phyloP scores from a whole-genome alignment of 2,888 invertebrate genomes.

The Nephrotoma appendiculata region DNA sequence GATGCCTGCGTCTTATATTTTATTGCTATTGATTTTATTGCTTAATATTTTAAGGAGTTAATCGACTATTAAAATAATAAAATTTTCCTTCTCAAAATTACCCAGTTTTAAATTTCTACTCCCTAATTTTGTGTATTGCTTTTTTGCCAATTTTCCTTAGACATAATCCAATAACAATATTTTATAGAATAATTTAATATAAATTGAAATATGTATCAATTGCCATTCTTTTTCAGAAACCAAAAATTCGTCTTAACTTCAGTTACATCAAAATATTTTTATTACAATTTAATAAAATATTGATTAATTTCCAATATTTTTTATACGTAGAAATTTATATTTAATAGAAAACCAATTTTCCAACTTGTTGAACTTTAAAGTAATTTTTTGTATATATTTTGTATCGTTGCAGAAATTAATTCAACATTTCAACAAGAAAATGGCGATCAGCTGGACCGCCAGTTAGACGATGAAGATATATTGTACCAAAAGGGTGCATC shows the following conservation, averaged over 20 bases:
- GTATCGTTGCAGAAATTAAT: slow-evolving; percentile 50
- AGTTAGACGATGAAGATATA: slow-evolving; percentile 43
- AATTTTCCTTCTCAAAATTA: too few species aligned
- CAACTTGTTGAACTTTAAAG: background rate
- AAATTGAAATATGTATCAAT: background rate
- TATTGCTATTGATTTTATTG: too few species aligned
- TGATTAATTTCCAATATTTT: background rate
- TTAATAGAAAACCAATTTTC: background rate
- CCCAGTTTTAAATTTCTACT: too few species aligned
- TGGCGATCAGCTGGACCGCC: slow-evolving; percentile 23
- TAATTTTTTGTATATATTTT: background rate
- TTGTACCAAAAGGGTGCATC: slow-evolving; percentile 65
- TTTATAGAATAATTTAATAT: background rate
- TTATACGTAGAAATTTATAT: background rate
- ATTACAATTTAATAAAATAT: background rate
- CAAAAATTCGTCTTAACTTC: background rate
- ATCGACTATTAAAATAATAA: too few species aligned
- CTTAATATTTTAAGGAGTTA: too few species aligned
- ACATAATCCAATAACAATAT: background rate
- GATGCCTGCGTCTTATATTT: too few species aligned
- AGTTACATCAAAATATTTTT: background rate
- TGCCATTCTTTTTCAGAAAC: background rate
- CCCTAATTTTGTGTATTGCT: too few species aligned
- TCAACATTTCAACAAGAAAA: slow-evolving; percentile 45
- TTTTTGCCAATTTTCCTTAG: background rate